phyloP scores from a whole-genome alignment of 2,888 invertebrate species.

The Germaria angustata region DNA sequence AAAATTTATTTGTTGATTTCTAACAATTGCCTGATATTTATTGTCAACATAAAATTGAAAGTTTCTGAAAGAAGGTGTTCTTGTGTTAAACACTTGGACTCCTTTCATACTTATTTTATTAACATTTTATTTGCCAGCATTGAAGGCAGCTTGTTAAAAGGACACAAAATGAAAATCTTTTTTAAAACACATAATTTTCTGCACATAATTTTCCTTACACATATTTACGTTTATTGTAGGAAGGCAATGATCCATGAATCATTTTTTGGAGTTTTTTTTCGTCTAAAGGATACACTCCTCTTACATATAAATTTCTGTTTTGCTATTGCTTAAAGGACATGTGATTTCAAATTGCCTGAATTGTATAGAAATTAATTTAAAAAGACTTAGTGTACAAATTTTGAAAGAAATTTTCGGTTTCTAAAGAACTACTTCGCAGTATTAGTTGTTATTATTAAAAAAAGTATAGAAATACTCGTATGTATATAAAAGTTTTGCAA shows the following conservation, averaged over 20 bases:
- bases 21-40: conserved; percentile 58
- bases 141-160: conserved; percentile 35
- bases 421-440: neutral
- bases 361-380: conserved; percentile 43
- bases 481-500: conserved; percentile 16
- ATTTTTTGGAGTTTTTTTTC: conserved; percentile 15
- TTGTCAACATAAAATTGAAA: conserved; percentile 42
- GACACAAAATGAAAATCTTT: conserved; percentile 6
- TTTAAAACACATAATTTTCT: conserved; percentile 40
- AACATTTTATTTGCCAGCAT: conserved; percentile 58
- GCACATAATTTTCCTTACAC: neutral
- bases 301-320: neutral
- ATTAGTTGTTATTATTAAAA: conserved; percentile 5
- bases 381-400: conserved; percentile 19
- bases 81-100: conserved; percentile 21
- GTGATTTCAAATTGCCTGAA: conserved; percentile 21
- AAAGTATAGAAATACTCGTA: neutral
- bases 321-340: neutral
- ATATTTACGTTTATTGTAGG: neutral
- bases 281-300: neutral
- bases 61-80: conserved; percentile 40
- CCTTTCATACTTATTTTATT: conserved; percentile 29
- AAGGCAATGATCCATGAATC: conserved; percentile 53
- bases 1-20: conserved; percentile 52
- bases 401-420: neutral